A percentile compares a stretch with the other conserved stretches of the same genome.
phyloP scores from a whole-genome alignment of 2,888 invertebrate species.

The Eledone cirrhosa region DNA sequence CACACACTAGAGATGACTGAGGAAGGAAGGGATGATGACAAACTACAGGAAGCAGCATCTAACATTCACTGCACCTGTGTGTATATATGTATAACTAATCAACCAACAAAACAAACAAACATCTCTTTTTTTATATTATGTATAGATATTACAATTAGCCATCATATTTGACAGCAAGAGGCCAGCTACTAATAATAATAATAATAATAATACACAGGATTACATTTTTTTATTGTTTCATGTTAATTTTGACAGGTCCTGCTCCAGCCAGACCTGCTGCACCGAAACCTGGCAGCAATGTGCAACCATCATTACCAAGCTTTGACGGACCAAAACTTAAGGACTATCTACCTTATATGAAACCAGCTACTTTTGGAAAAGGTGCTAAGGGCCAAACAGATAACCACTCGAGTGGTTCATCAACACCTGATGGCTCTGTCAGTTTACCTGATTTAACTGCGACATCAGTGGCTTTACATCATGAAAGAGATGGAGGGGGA shows the following conservation, averaged over 20 bases:
- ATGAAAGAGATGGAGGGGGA: not conserved
- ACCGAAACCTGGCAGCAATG: constrained; percentile 46
- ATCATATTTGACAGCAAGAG: too few species aligned
- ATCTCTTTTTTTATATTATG: too few species aligned
- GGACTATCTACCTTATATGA: constrained; percentile 86
- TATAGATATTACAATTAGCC: too few species aligned
- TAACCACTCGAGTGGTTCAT: constrained; percentile 28
- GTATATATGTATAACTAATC: too few species aligned
- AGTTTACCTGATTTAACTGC: constrained; percentile 35
- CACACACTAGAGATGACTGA: too few species aligned
- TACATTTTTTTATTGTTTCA: not conserved
- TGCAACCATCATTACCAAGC: constrained; percentile 38
- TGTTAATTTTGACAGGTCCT: constrained; percentile 37
- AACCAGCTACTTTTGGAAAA: constrained; percentile 67
- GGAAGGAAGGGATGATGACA: too few species aligned
- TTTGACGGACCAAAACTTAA: constrained; percentile 78
- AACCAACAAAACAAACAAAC: too few species aligned
- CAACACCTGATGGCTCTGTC: constrained; percentile 33
- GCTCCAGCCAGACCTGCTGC: constrained; percentile 54
- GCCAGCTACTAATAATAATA: too few species aligned
- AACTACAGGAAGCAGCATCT: too few species aligned
- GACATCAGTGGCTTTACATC: constrained; percentile 34
- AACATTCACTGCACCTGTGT: too few species aligned
- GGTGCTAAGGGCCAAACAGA: constrained; percentile 37
- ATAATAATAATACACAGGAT: constrained; percentile 3